Evolutionary conservation across 2,888 invertebrate genomes (phyloP).

Genomic region (Drosophila tanythrix): DNA sequence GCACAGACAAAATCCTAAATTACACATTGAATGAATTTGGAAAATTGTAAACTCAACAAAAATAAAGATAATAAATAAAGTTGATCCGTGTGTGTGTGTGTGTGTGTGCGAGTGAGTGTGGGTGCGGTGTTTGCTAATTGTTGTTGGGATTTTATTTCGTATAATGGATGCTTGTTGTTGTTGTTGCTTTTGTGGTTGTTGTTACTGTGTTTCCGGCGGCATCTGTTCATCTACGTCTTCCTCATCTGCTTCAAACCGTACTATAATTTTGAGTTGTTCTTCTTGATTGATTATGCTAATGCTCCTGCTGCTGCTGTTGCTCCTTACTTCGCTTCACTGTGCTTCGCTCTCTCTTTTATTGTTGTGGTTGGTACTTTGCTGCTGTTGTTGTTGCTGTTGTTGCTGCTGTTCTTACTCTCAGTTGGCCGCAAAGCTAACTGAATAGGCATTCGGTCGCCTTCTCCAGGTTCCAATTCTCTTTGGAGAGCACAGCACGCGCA

Average conservation of each 20-base stretch:
- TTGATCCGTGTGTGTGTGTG: not conserved
- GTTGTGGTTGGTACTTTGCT: constrained; percentile 19
- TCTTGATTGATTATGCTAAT: constrained; percentile 21
- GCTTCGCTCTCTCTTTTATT: not conserved
- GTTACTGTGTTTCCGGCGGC: not conserved
- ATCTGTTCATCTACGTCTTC: constrained; percentile 7
- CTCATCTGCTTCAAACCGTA: not conserved
- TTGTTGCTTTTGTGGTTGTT: constrained; percentile 3
- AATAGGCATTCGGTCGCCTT: constrained; percentile 95
- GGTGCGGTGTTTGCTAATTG: not conserved
- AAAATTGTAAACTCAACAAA: constrained; percentile 20
- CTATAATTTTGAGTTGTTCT: constrained; percentile 3
- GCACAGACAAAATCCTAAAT: constrained; percentile 10
- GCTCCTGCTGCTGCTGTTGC: constrained; percentile 16
- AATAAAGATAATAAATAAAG: constrained; percentile 39
- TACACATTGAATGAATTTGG: constrained; percentile 44
- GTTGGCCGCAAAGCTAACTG: constrained; percentile 87
- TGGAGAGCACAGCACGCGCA: constrained; percentile 95
- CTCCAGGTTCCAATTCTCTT: constrained; percentile 96
- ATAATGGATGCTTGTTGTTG: not conserved
- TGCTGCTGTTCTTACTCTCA: constrained; percentile 4
- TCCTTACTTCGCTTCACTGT: not conserved
- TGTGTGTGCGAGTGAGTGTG: not conserved
- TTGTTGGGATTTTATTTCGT: not conserved
- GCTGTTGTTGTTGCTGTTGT: constrained; percentile 10